phyloP scores from a whole-genome alignment of 2,113 vertebrate species.

The Chaenocephalus aceratus region DNA sequence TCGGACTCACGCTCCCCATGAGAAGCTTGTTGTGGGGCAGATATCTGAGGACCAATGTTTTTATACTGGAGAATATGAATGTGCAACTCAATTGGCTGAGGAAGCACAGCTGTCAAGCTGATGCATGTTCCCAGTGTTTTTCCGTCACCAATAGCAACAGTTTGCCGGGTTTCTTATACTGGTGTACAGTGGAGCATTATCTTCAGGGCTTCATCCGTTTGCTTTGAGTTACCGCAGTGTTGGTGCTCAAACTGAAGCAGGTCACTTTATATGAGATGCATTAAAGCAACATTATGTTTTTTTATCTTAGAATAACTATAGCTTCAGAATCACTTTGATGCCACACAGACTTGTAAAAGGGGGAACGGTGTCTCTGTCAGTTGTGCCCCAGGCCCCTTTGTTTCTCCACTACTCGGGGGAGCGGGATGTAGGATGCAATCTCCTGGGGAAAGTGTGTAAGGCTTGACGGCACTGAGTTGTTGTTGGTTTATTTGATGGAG shows the following conservation, averaged over 20 bases:
- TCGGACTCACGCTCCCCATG: constrained; percentile 77
- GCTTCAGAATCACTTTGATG: too few relatives aligned
- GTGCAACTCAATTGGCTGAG: constrained; percentile 75
- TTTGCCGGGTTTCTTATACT: constrained; percentile 25
- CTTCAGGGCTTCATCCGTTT: constrained; percentile 19
- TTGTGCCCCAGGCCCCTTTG: too few relatives aligned
- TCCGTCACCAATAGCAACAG: constrained; percentile 66
- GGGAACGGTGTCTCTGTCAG: too few relatives aligned
- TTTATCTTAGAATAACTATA: too few relatives aligned
- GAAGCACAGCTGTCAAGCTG: constrained; percentile 83
- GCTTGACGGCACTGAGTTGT: too few relatives aligned
- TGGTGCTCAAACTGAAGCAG: constrained; percentile 6
- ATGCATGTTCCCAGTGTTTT: constrained; percentile 75
- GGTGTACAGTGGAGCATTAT: constrained; percentile 25
- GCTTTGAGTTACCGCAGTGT: constrained; percentile 15
- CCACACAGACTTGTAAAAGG: too few relatives aligned
- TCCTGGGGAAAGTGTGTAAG: too few relatives aligned
- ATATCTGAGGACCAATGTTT: constrained; percentile 74
- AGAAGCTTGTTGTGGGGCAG: constrained; percentile 86
- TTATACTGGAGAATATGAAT: constrained; percentile 56
- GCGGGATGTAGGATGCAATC: too few relatives aligned
- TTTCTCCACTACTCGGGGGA: too few relatives aligned
- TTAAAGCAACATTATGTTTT: background rate
- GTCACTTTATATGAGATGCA: constrained; percentile 19
- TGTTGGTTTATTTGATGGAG: too few relatives aligned